phyloP scores from a whole-genome alignment of 2,888 invertebrate genomes.

The Eupsilia transversa region DNA sequence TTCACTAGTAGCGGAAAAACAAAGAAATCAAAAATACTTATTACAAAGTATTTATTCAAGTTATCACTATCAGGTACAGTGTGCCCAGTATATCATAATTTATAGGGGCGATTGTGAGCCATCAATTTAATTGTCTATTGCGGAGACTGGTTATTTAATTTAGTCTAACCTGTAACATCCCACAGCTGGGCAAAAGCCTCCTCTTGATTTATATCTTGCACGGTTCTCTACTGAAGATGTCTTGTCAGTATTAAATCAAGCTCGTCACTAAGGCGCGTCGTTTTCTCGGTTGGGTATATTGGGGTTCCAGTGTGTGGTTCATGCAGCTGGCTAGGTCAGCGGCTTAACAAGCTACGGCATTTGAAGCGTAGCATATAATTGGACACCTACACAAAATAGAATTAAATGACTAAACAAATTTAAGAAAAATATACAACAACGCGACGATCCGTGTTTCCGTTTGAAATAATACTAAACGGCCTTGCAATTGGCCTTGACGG shows the following conservation, averaged over 20 bases:
- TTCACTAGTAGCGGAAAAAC: not conserved
- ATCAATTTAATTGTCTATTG: too few species aligned
- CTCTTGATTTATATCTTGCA: not conserved
- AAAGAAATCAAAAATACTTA: too few species aligned
- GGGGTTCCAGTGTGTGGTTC: too few species aligned
- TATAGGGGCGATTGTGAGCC: not conserved
- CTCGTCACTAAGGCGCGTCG: too few species aligned
- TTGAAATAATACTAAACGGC: constrained; percentile 6
- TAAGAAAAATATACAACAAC: too few species aligned
- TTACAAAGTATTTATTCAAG: not conserved
- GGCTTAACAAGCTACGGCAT: not conserved
- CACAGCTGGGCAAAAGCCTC: not conserved
- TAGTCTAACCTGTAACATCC: not conserved
- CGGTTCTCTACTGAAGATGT: not conserved
- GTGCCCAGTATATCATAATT: constrained; percentile 10
- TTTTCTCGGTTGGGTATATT: not conserved
- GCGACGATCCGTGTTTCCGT: not conserved
- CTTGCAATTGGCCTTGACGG: constrained; percentile 12
- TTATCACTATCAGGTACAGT: constrained; percentile 13
- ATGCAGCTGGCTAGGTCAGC: not conserved
- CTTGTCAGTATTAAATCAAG: too few species aligned
- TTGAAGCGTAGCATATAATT: not conserved
- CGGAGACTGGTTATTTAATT: not conserved
- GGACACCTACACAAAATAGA: not conserved
- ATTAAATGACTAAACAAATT: not conserved